Percentiles rank a stretch among this genome's conserved stretches.
Conservation (phyloP, 2,888 invertebrate genomes). For the Mythimna lalbum region DNA sequence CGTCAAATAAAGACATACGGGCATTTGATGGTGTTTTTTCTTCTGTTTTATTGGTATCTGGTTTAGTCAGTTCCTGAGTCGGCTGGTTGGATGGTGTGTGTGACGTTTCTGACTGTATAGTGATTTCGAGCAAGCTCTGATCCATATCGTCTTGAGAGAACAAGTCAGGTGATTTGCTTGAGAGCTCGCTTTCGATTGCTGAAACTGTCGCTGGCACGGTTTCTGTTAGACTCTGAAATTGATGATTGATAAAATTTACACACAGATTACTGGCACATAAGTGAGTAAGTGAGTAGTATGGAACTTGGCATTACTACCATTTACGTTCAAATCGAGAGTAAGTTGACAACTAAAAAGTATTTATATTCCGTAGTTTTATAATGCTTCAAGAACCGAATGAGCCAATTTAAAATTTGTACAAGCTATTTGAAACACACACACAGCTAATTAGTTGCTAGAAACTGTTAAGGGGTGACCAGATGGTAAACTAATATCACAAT, state of each 20-base stretch:
- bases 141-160: constrained; percentile 78
- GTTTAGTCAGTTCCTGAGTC: background rate
- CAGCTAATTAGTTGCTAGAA: no score
- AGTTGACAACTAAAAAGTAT: background rate
- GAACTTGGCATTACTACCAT: no score
- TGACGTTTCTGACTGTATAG: constrained; percentile 77
- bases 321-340: background rate
- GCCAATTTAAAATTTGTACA: no score
- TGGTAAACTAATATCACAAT: no score
- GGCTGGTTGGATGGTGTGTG: background rate
- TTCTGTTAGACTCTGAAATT: constrained; percentile 71
- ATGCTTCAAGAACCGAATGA: no score
- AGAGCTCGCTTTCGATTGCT: constrained; percentile 45
- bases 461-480: no score
- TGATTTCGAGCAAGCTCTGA: constrained; percentile 61
- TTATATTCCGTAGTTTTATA: no score
- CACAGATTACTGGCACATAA: background rate
- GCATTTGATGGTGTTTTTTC: background rate
- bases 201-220: constrained; percentile 42
- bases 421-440: no score
- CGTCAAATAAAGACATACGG: constrained; percentile 55
- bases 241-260: background rate
- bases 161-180: constrained; percentile 75
- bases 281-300: no score
- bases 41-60: constrained; percentile 16